Percentiles rank a stretch among this genome's conserved stretches.
Evolutionary conservation across 2,888 invertebrate species (phyloP).

Genomic region (Dilophus febrilis): DNA sequence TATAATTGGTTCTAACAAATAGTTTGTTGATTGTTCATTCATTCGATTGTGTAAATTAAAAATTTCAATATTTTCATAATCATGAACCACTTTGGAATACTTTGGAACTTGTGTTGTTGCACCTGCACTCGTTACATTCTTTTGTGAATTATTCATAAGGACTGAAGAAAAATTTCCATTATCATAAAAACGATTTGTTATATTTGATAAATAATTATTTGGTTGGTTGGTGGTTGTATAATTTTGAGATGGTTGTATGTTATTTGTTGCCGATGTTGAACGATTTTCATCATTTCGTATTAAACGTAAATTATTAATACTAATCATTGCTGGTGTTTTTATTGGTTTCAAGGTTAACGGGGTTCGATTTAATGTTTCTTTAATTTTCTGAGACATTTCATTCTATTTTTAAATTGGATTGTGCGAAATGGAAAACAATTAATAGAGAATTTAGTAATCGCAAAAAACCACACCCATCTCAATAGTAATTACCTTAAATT

Average conservation of each 20-base stretch:
- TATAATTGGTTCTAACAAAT: too few relatives aligned
- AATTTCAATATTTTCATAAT: neutral
- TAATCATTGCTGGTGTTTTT: conserved; percentile 34
- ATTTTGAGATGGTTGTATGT: too few relatives aligned
- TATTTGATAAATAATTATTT: too few relatives aligned
- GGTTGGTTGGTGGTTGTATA: too few relatives aligned
- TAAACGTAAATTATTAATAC: too few relatives aligned
- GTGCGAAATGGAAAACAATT: too few relatives aligned
- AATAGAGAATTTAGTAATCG: too few relatives aligned
- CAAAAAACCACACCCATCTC: too few relatives aligned
- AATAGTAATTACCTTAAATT: conserved; percentile 42
- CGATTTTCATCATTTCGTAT: conserved; percentile 26
- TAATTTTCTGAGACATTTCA: conserved; percentile 54
- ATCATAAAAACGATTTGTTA: too few relatives aligned
- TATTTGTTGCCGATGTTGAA: too few relatives aligned
- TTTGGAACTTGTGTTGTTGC: neutral
- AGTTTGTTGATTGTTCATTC: neutral
- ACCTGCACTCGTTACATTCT: neutral
- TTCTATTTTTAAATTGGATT: too few relatives aligned
- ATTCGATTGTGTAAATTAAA: neutral
- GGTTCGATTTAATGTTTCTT: conserved; percentile 50
- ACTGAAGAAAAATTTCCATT: too few relatives aligned
- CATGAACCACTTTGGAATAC: neutral
- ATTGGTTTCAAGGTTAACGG: conserved; percentile 52
- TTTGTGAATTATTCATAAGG: neutral